Evolutionary conservation across 2,113 vertebrate species (phyloP).

Genomic region (Microtus pennsylvanicus): DNA sequence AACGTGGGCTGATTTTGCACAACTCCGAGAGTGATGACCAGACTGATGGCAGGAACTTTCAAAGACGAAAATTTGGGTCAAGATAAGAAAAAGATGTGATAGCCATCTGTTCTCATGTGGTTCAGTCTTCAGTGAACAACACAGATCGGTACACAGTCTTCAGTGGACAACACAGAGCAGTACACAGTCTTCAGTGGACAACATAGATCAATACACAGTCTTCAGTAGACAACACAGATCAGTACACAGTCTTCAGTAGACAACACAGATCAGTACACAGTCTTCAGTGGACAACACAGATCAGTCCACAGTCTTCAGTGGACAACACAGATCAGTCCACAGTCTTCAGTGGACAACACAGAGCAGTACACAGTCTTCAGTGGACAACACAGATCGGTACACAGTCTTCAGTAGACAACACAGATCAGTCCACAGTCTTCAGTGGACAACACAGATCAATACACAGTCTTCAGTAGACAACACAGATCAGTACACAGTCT

Average conservation of each 20-base stretch:
- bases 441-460: too few relatives aligned
- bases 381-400: too few relatives aligned
- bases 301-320: too few relatives aligned
- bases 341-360: too few relatives aligned
- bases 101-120: neutral
- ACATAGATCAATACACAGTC: neutral
- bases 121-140: neutral
- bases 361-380: too few relatives aligned
- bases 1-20: neutral
- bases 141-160: too few relatives aligned
- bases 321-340: too few relatives aligned
- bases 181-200: too few relatives aligned
- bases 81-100: neutral
- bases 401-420: too few relatives aligned
- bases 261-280: too few relatives aligned
- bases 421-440: accelerated
- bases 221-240: neutral
- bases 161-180: too few relatives aligned
- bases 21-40: neutral
- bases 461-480: neutral
- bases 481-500: neutral
- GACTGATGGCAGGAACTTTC: neutral
- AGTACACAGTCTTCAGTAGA: too few relatives aligned
- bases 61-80: neutral
- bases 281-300: accelerated